Conservation (phyloP, 1,140 invertebrate genomes). For the Hylyphantes graminicola region DNA sequence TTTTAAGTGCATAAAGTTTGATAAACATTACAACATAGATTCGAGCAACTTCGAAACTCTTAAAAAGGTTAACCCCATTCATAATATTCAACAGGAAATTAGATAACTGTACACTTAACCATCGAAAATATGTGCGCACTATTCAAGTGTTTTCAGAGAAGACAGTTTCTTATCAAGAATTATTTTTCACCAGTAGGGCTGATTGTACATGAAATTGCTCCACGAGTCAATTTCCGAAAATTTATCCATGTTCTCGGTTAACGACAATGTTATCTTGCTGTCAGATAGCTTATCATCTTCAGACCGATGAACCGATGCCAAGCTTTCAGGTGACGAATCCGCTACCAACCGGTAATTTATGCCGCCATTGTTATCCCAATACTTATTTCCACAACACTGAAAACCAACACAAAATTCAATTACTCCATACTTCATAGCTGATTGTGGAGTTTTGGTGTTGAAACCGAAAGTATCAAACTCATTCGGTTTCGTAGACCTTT, state of each 20-base stretch:
- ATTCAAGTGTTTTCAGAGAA: too few species aligned
- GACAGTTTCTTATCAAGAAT: background rate
- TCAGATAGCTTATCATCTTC: background rate
- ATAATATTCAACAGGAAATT: too few species aligned
- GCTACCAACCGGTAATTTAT: slow-evolving; percentile 75
- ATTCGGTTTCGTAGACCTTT: slow-evolving; percentile 49
- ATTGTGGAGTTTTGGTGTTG: slow-evolving; percentile 79
- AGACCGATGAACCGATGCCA: background rate
- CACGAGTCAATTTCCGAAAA: slow-evolving; percentile 81
- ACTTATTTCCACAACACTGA: slow-evolving; percentile 77
- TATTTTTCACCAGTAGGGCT: slow-evolving; percentile 77
- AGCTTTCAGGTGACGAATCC: slow-evolving; percentile 66
- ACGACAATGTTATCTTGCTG: slow-evolving; percentile 63
- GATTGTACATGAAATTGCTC: slow-evolving; percentile 76
- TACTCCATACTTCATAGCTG: slow-evolving; percentile 70
- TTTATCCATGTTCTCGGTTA: slow-evolving; percentile 69
- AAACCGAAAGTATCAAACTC: slow-evolving; percentile 92
- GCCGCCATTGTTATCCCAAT: slow-evolving; percentile 90
- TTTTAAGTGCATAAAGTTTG: too few species aligned
- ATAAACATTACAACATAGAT: too few species aligned
- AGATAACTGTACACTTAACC: too few species aligned
- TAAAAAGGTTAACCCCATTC: too few species aligned
- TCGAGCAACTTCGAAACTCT: too few species aligned
- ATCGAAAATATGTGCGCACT: too few species aligned
- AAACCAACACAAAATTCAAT: slow-evolving; percentile 93